Base-by-base conservation (phyloP, 2,797 vertebrate genomes). In the Muscicapa striata region DNA sequence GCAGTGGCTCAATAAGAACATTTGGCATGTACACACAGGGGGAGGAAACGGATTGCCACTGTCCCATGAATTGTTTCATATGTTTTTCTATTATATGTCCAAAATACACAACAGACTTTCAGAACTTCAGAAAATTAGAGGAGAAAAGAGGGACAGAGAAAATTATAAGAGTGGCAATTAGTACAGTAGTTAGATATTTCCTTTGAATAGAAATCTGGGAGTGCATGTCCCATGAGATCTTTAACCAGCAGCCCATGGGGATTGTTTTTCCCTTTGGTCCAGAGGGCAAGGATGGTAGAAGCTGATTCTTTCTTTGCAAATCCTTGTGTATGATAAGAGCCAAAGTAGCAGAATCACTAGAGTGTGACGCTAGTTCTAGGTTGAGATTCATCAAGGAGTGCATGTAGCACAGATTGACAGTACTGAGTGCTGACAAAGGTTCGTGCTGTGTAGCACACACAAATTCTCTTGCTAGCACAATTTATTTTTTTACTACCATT, bases 71-170 rank as follows among this genome's bases (percentile, higher is more conserved):
- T 30, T 84, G 51, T 73, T 81, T 64, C 8, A 0, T 41, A 34
- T 76, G 15, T 52, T 84, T 94, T 84, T 29, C 46, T 76, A 43
- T 81, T 75, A 76, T 73, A 30, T 2, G 2, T 90, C 77, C 83
- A 90, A 95, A 95, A 81, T 27, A 93, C 51, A 94, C 76, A 84
- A 54, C 0, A 81, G 62, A 52, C 40, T 86, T 86, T 38, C 16
- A 85, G 74, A 91, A 83, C 51, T 51, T 87, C 34, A 24, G 49
- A 72, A 93, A 94, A 90, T 62, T 52, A 90, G 63, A 90, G 57
- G 77, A 83, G 64, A 84, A 73, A 72, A 52, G n/a, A 69, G 45
- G 20, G 45, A 49, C 17, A 63, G 74, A 87, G 66, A 70, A 70
- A 84, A 66, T 38, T 58, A 24, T 54, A 58, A 48, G 41, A 90